Evolutionary conservation across 2,113 vertebrate genomes (phyloP), one percentile per base, ranked within the genome.

Genomic region (Excalfactoria chinensis): DNA sequence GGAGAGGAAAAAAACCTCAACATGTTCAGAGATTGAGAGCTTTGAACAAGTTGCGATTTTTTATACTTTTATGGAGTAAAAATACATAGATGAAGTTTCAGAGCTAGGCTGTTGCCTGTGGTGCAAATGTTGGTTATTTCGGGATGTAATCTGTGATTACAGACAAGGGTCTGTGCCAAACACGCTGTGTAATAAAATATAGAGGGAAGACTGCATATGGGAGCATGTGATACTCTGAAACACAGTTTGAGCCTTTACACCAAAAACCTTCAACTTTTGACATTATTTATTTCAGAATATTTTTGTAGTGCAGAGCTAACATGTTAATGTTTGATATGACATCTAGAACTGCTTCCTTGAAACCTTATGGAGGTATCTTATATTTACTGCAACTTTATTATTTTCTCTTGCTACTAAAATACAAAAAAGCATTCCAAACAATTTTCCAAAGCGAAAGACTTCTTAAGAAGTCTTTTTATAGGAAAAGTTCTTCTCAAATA

Each of bases 61-160:
- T 51, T 9, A 22, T 37, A 37, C 6, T 81, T 59, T 7, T 71
- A 10, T 26, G 26, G 67, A 75, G 21, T 0, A 60, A 84, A 3
- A 8, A 15, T 12, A 6, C 32, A 14, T 20, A 86, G 43, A 67
- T 64, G 32, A 91, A 56, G 6, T 15, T 75, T 86, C 32, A 53
- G 69, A 77, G 23, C 53, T 46, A 35, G 23, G 9, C 25, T 84
- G 60, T 77, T 91, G 40, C 64, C 43, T 68, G 23, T 78, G 40
- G 77, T 76, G 41, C 21, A 82, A 62, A 64, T 26, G 21, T 58
- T 90, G 43, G 58, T 56, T 93, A 79, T 90, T 95, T 87, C 1
- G 1, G 84, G 48, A 53, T 32, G 30, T 32, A 35, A 44, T 82
- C 70, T 95, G 35, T 75, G 71, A 32, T 82, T 68, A 32, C 8